Evolutionary conservation across 2,888 invertebrate species (phyloP), one percentile per base, ranked within the genome.

Genomic region (Drosophila trichaetosa): DNA sequence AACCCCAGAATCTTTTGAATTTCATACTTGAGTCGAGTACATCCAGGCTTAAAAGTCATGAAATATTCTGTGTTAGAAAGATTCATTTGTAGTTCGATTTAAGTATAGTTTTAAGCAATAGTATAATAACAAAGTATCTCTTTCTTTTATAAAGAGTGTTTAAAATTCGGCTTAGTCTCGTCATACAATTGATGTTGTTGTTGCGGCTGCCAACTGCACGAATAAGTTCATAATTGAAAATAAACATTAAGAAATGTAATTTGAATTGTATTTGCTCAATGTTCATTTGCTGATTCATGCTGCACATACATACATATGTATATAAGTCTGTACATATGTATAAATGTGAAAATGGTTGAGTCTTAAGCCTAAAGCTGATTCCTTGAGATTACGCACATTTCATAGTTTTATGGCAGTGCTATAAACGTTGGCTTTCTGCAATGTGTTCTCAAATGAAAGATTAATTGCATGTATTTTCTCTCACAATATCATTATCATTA

Each of bases 161-260:
- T 11, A 0, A n/a, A 2, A 1, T 57, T 74, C 74, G 59, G 6
- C 10, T 10, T 18, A 6, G 16, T 16, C 29, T 53, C 2, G 11
- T 13, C 0, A 4, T 21, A 46, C n/a, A 24, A 54, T 1, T 34
- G 24, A 53, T 38, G 13, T 27, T 52, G 11, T 40, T 38, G 18
- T 46, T 58, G 34, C 52, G 72, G 40, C 62, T 69, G 83, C 56
- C 66, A 73, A 67, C 70, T 63, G 73, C 64, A 73, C 59, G 56
- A 69, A 76, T 67, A 69, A 79, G 66, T 71, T 71, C 64, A 73
- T 82, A 86, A 89, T 89, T 86, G 87, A 89, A 86, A 89, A 76
- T 73, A 89, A 86, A 83, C 80, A 86, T 76, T 75, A 60, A 49
- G 79, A 65, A 71, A 69, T 52, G 61, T 46, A 60, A 71, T 79